phyloP scores from a whole-genome alignment of 2,113 vertebrate genomes.

The Solenodon paradoxus region DNA sequence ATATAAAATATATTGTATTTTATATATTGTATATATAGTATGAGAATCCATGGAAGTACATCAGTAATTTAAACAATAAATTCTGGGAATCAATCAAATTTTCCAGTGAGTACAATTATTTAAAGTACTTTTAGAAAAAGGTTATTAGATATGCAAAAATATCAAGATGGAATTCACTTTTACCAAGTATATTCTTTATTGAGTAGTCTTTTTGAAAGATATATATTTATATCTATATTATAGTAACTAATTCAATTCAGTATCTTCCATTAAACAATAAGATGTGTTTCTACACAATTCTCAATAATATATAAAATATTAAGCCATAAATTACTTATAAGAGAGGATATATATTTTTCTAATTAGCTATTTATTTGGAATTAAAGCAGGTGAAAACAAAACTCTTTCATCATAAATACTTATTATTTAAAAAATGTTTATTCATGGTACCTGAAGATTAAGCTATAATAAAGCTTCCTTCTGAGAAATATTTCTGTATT shows the following conservation, averaged over 20 bases:
- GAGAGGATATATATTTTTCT: background rate
- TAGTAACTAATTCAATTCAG: background rate
- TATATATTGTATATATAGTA: background rate
- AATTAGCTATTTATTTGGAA: background rate
- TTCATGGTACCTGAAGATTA: background rate
- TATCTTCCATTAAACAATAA: background rate
- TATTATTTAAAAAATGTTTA: background rate
- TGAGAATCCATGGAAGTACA: background rate
- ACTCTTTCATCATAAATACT: background rate
- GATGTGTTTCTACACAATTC: background rate
- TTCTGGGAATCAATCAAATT: background rate
- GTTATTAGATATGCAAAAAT: background rate
- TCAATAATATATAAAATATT: background rate
- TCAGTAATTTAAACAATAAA: background rate
- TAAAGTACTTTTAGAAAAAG: background rate
- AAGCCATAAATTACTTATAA: background rate
- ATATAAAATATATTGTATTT: too few species aligned
- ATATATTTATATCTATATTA: background rate
- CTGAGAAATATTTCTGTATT: slow-evolving; percentile 15
- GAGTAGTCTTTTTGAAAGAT: too few species aligned
- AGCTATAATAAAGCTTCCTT: slow-evolving; percentile 45
- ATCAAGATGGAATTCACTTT: background rate
- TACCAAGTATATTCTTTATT: background rate
- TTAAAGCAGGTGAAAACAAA: background rate
- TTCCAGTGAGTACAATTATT: background rate